These are phyloP conservation scores for Sciurus carolinensis DNA, from an alignment of 2,797 vertebrate genomes.

Conservation along the genomic window DNA sequence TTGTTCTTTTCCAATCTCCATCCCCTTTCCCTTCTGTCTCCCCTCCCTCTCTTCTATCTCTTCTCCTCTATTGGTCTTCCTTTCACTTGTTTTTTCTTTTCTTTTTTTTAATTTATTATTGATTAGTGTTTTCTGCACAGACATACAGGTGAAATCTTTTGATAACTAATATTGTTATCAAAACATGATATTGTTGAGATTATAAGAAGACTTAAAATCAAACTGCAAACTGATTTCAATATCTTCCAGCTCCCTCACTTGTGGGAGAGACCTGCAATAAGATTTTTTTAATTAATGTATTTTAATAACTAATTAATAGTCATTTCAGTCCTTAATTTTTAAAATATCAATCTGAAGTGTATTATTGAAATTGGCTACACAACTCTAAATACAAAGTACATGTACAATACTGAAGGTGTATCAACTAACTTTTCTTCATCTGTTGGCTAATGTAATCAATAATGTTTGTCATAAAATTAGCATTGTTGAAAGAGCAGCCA, in stretches of 20 bases:
- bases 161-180: too few relatives aligned
- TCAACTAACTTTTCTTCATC: not conserved
- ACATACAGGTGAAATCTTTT: too few relatives aligned
- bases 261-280: not conserved
- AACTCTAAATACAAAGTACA: not conserved
- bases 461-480: not conserved
- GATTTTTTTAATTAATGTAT: not conserved
- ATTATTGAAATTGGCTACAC: not conserved
- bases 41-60: too few relatives aligned
- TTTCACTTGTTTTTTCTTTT: too few relatives aligned
- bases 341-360: conserved; percentile 5
- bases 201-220: too few relatives aligned
- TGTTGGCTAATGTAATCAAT: not conserved
- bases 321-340: not conserved
- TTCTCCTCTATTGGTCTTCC: too few relatives aligned
- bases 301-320: not conserved
- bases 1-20: not conserved
- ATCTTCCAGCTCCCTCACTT: not conserved
- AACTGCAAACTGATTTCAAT: too few relatives aligned
- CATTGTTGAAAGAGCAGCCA: not conserved
- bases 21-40: too few relatives aligned
- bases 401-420: not conserved
- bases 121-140: too few relatives aligned
- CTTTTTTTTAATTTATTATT: too few relatives aligned
- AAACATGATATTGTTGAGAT: too few relatives aligned